Conservation (phyloP, 2,797 vertebrate genomes). For the Salmo trutta region DNA sequence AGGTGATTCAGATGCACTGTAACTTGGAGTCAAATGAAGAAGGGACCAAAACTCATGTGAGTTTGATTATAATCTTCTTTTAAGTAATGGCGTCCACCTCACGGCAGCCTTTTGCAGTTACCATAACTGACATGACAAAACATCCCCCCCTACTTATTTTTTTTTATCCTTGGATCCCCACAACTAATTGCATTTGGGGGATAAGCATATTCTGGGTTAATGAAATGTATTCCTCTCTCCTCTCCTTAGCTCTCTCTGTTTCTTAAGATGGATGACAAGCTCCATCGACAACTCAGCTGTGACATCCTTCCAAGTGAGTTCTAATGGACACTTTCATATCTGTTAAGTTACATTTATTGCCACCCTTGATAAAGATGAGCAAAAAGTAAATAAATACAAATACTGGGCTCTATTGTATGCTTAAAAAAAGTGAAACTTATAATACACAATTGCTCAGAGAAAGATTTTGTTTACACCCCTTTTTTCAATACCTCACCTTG, state of each 20-base stretch:
- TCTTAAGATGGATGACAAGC: constrained; percentile 93
- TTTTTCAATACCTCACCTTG: no score
- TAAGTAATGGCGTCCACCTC: no score
- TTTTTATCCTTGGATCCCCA: not conserved
- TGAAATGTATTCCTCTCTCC: constrained; percentile 6
- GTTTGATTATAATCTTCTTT: constrained; percentile 56
- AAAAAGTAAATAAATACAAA: no score
- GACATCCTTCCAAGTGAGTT: constrained; percentile 89
- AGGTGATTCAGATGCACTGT: constrained; percentile 96
- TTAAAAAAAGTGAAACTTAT: no score
- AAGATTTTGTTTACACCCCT: no score
- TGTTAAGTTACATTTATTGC: not conserved
- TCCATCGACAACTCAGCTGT: constrained; percentile 93
- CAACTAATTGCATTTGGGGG: not conserved
- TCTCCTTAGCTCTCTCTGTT: constrained; percentile 87
- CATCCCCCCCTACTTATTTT: no score
- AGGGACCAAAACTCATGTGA: constrained; percentile 91
- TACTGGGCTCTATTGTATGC: no score
- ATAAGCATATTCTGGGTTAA: not conserved
- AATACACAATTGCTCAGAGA: no score
- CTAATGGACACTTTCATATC: not conserved
- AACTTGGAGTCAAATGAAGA: constrained; percentile 93
- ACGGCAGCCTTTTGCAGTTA: no score
- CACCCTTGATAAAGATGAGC: no score
- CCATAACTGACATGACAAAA: no score